Evolutionary conservation across 1,140 invertebrate genomes (phyloP).

Genomic region (Semibalanus balanoides): DNA sequence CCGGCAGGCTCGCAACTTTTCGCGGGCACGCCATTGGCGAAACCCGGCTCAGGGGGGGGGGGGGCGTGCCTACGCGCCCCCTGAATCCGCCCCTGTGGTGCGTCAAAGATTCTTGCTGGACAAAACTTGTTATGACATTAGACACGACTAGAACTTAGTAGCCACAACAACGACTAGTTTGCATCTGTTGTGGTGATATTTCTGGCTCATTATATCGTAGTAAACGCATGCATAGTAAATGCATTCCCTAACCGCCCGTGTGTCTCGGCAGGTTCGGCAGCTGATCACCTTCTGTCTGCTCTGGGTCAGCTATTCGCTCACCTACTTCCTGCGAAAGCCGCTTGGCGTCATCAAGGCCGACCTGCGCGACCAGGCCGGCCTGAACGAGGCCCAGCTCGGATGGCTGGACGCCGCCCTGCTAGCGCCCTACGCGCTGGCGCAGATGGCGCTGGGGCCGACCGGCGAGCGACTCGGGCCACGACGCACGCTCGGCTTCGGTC

Average conservation of each 20-base stretch:
- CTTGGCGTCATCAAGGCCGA: slow-evolving; percentile 36
- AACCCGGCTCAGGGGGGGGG: slow-evolving; percentile 8
- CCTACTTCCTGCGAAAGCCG: slow-evolving; percentile 35
- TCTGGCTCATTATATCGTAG: no score
- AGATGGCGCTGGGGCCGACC: slow-evolving; percentile 32
- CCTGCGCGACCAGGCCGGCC: slow-evolving; percentile 27
- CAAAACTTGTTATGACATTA: no score
- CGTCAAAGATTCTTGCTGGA: no score
- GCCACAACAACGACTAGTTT: no score
- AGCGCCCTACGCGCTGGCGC: slow-evolving; percentile 37
- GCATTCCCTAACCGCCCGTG: not conserved
- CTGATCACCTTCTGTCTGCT: slow-evolving; percentile 28
- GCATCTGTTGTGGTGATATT: no score
- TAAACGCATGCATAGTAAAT: slow-evolving; percentile 6
- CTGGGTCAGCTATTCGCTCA: slow-evolving; percentile 35
- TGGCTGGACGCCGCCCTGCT: slow-evolving; percentile 37
- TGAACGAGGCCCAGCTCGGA: slow-evolving; percentile 30
- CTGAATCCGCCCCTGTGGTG: no score
- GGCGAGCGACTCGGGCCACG: slow-evolving; percentile 35
- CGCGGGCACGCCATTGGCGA: no score
- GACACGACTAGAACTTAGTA: no score
- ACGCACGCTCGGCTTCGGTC: slow-evolving; percentile 30
- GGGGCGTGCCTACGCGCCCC: slow-evolving; percentile 1
- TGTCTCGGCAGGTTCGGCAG: slow-evolving; percentile 21
- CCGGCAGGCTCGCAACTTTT: no score